Conservation (phyloP, 2,888 invertebrate species). For the Campoplex nolae region DNA sequence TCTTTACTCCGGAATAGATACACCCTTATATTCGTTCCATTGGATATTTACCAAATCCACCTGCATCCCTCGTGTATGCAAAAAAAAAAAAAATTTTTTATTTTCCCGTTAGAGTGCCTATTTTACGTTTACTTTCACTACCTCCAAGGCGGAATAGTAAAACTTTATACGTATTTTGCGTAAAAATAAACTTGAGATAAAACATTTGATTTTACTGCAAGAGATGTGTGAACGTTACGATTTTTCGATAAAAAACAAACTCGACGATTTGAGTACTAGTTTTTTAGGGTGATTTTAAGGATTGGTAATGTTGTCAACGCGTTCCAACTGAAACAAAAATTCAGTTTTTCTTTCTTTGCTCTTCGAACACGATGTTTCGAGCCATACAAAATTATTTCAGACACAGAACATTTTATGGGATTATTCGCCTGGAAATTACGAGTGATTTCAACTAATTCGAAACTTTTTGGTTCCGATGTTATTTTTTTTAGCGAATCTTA, state of each 20-base stretch:
- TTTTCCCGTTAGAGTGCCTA: neutral
- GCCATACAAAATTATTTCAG: neutral
- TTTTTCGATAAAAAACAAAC: neutral
- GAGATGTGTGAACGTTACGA: neutral
- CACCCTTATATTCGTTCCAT: neutral
- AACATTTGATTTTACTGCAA: neutral
- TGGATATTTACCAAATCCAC: conserved; percentile 14
- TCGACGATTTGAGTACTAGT: neutral
- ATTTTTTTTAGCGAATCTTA: neutral
- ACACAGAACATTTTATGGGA: neutral
- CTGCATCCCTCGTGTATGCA: conserved; percentile 3
- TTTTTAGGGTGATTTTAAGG: neutral
- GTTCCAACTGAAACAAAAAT: neutral
- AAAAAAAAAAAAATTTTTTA: neutral
- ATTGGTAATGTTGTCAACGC: neutral
- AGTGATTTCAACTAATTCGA: neutral
- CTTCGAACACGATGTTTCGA: too few species aligned
- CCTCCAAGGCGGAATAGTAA: neutral
- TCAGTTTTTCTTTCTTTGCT: too few species aligned
- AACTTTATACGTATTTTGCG: neutral
- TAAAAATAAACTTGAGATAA: neutral
- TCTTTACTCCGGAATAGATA: conserved; percentile 6
- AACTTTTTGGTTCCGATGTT: neutral
- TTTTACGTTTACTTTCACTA: conserved; percentile 10
- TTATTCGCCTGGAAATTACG: neutral